Base-by-base conservation (phyloP, 1,140 invertebrate genomes). In the Eurosta solidaginis region DNA sequence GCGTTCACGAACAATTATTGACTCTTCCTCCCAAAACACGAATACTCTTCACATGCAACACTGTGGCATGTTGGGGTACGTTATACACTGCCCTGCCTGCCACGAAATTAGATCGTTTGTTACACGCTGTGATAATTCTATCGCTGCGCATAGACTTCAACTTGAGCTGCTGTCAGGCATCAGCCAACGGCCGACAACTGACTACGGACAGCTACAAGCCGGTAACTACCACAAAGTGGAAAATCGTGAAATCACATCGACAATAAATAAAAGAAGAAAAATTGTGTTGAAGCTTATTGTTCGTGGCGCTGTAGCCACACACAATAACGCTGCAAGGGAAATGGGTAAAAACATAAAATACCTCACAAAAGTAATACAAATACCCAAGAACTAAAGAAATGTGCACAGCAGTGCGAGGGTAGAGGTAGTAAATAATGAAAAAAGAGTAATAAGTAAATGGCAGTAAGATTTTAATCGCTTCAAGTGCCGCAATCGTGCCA, bases 391-490 rank as follows among this genome's bases (percentile, higher is more conserved):
- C 5, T 22, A 49, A 25, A 6, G n/a, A 52, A 27, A 3, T 14
- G 17, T 17, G 4, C 10, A 68, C n/a, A 27, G 12, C 36, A 10
- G 6, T 20, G 33, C 7, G 17, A 36, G 27, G n/a, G 40, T 40
- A 33, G 17, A n/a, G 17, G 54, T 36, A 63, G 54, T n/a, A 36
- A 12, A 29, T 20, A 42, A 42, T 42, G 33, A 40, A 68, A 22
- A 68, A 33, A 68, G 33, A 40, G 45, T n/a, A 54, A 14, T 54
- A 54, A 42, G 33, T 68, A 68, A 25, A 52, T 25, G 49, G 49
- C 59, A 68, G 33, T 68, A 68, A 68, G 59, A 68, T 68, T 68
- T 68, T 68, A 68, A 68, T 68, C 59, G 59, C 59, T 68, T 68
- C 59, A 68, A 40, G 59, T 68, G 59, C 59, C 59, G 33, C 54